phyloP scores from a whole-genome alignment of 2,888 invertebrate species.

The Pandemis corylana region DNA sequence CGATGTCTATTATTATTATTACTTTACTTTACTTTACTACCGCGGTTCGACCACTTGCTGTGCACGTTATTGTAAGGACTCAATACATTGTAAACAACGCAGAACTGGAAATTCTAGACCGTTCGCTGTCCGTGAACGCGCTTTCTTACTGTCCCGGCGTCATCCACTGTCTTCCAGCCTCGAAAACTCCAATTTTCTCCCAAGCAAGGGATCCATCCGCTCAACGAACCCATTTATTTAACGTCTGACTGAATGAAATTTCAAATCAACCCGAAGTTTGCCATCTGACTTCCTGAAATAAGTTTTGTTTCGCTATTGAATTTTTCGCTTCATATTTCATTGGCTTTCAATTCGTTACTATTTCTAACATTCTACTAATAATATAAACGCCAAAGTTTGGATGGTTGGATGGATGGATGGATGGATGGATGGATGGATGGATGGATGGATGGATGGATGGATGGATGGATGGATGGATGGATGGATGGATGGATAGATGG shows the following conservation, averaged over 20 bases:
- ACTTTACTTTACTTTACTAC: too few species aligned
- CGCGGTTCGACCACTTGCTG: too few species aligned
- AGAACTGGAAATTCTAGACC: too few species aligned
- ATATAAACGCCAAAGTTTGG: not conserved
- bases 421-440: too few species aligned
- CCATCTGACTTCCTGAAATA: constrained; percentile 14
- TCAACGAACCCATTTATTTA: constrained; percentile 21
- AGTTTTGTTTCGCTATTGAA: not conserved
- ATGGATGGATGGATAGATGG: not conserved
- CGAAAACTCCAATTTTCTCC: constrained; percentile 37
- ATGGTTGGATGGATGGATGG: not conserved
- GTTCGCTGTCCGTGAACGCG: too few species aligned
- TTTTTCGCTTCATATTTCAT: not conserved
- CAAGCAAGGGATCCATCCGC: constrained; percentile 18
- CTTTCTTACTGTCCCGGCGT: not conserved
- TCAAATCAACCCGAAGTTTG: constrained; percentile 21
- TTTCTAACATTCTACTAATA: not conserved
- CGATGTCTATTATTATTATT: too few species aligned
- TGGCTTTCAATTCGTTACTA: not conserved
- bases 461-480: not conserved
- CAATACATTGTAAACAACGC: too few species aligned
- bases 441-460: not conserved
- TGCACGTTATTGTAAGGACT: not conserved
- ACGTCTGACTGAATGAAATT: constrained; percentile 36
- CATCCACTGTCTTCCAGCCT: constrained; percentile 5